Evolutionary conservation across 2,888 invertebrate species (phyloP).

Genomic region (Amblyteles armatorius): DNA sequence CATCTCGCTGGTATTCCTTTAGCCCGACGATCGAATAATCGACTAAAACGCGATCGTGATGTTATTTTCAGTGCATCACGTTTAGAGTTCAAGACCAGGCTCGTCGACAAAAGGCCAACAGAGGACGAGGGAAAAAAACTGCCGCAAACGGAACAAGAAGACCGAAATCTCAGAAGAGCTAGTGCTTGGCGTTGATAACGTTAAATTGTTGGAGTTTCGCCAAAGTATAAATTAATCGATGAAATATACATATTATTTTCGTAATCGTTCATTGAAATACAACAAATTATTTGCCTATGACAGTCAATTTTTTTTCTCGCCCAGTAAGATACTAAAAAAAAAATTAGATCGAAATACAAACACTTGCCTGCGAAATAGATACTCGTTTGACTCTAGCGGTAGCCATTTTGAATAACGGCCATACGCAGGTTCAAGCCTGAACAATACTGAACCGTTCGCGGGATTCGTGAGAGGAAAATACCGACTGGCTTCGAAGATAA

Average conservation of each 20-base stretch:
- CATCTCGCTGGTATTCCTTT: background rate
- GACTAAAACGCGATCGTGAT: background rate
- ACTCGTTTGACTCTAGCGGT: too few relatives aligned
- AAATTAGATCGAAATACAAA: too few relatives aligned
- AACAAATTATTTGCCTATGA: background rate
- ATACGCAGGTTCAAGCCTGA: too few relatives aligned
- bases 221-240: background rate
- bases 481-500: background rate
- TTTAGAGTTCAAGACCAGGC: slow-evolving; percentile 65
- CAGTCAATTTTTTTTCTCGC: background rate
- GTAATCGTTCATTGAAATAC: background rate
- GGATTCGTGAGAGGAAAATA: background rate
- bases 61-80: slow-evolving; percentile 75
- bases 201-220: background rate
- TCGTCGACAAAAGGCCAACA: slow-evolving; percentile 23
- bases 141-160: slow-evolving; percentile 31
- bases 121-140: slow-evolving; percentile 32
- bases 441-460: too few relatives aligned
- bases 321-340: background rate
- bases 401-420: too few relatives aligned
- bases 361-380: too few relatives aligned
- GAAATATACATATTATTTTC: background rate
- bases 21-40: background rate
- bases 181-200: background rate
- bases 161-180: slow-evolving; percentile 10